These are phyloP conservation scores for Epinephelus fuscoguttatus DNA, from an alignment of 2,113 vertebrate genomes.

Conservation along the genomic window DNA sequence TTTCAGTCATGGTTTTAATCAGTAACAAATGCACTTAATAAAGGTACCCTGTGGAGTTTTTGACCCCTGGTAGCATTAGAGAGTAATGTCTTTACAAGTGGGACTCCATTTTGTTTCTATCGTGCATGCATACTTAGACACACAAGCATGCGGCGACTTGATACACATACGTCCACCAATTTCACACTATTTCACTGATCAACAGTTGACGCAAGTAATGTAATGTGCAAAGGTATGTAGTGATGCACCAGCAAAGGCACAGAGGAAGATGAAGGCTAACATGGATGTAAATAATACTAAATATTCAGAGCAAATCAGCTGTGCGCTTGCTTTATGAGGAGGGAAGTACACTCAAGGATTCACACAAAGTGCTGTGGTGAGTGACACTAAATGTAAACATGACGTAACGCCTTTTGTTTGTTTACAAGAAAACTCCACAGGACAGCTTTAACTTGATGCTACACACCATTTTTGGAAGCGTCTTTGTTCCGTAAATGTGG, in stretches of 20 bases:
- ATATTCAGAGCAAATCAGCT: neutral
- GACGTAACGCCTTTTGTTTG: neutral
- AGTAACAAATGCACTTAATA: conserved; percentile 13
- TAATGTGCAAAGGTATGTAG: neutral
- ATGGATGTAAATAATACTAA: neutral
- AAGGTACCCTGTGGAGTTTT: conserved; percentile 38
- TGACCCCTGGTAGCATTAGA: neutral
- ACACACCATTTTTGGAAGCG: conserved; percentile 91
- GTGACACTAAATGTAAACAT: conserved; percentile 8
- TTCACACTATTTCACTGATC: neutral
- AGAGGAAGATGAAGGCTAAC: neutral
- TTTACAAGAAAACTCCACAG: conserved; percentile 43
- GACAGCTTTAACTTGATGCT: conserved; percentile 41
- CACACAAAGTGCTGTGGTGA: conserved; percentile 12
- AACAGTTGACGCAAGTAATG: neutral
- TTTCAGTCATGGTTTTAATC: conserved; percentile 13
- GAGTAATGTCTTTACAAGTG: neutral
- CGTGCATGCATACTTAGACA: neutral
- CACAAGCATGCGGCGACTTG: neutral
- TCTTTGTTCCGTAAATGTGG: conserved; percentile 97
- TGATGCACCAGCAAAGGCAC: neutral
- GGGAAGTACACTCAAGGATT: neutral
- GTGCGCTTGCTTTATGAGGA: neutral
- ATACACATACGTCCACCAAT: neutral
- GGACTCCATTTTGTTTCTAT: neutral